Base-by-base conservation (phyloP, 2,113 vertebrate species). In the Callionymus lyra region DNA sequence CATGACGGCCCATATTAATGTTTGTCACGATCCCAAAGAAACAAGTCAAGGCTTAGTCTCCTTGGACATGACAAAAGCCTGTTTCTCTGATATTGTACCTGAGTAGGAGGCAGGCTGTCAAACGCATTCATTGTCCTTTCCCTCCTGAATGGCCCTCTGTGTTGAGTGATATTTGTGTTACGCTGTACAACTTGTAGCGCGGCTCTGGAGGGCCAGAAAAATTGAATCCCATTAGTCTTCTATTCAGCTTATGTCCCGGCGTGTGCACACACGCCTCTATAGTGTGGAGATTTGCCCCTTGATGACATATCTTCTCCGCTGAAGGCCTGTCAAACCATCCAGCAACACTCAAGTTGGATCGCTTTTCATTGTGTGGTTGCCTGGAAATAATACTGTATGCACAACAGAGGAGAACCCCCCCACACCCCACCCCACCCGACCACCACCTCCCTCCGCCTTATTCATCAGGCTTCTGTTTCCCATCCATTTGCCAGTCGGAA, bases 191-290 rank as follows among this genome's bases (percentile, higher is more conserved):
- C 59, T 54, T 11, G 38, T 65, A 44, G 52, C 50, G 17, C 49
- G 46, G 44, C 56, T 69, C 54, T 35, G 39, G 55, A 65, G 63
- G 40, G 63, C 63, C 63, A 57, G 19, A 63, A 43, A 71, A 75
- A 66, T 69, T 44, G 59, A 66, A 77, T 70, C 69, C 52, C 46
- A 66, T 75, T 70, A 72, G 51, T 38, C 59, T 56, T 47, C 32
- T 17, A 61, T 76, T 73, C 60, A 31, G 18, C 39, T 47, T 21
- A 41, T 49, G 63, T 66, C 48, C 53, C 45, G 32, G 48, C 35
- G 41, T 59, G 59, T 60, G 57, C 37, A 31, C 14, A 34, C 42
- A 34, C 32, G 21, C 21, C 21, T 27, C 21, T 27, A 27, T 18
- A 33, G 16, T 44, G 42, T 44, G 16, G 17, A 47, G 53, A 45